Conservation (phyloP, 2,113 vertebrate species). For the Antechinus stuartii region DNA sequence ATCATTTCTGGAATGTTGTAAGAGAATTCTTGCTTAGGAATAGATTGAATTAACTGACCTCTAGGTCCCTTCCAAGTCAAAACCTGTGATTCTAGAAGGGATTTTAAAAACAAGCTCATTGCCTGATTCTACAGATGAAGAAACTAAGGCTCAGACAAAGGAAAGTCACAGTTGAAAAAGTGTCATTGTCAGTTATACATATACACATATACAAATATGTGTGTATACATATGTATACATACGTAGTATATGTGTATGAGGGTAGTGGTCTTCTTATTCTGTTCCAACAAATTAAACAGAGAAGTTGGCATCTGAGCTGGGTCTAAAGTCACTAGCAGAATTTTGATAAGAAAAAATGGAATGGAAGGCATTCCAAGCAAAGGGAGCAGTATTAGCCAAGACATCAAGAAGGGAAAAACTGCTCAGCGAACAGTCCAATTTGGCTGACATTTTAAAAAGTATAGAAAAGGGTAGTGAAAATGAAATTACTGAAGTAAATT, state of each 20-base stretch:
- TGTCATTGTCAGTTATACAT: not conserved
- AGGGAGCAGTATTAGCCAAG: not conserved
- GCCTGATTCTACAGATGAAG: not conserved
- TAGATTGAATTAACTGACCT: not conserved
- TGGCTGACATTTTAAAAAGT: not conserved
- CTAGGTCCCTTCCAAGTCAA: not conserved
- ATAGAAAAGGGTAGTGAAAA: not conserved
- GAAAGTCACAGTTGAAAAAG: not conserved
- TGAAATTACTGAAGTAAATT: not conserved
- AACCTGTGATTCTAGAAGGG: not conserved
- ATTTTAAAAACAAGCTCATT: not conserved
- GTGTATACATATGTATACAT: too few species aligned
- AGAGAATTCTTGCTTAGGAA: not conserved
- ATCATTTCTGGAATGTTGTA: not conserved
- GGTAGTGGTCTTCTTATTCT: too few species aligned
- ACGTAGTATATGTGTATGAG: too few species aligned
- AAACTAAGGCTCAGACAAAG: not conserved
- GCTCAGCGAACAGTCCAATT: not conserved
- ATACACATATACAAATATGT: too few species aligned
- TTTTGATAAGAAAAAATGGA: not conserved
- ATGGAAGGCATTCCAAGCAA: not conserved
- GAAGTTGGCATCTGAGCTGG: not conserved
- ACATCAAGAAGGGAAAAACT: not conserved
- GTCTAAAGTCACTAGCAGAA: not conserved
- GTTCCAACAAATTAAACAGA: not conserved